Conservation (phyloP, 2,113 vertebrate genomes). For the Charina bottae region DNA sequence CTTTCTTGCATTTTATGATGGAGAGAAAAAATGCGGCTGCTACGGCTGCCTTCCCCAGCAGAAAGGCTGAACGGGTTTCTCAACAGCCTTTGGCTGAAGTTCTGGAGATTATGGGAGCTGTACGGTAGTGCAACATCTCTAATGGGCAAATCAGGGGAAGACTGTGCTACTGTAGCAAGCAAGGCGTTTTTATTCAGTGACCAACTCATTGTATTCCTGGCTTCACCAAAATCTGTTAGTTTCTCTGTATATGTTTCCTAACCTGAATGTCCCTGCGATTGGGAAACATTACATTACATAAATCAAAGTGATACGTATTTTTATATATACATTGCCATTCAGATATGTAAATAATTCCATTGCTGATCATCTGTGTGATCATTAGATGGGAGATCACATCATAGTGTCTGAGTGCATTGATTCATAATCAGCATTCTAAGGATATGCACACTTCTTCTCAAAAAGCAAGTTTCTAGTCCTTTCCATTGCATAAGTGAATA, state of each 20-base stretch:
- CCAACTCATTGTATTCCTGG: background rate
- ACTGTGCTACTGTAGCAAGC: background rate
- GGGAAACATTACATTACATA: background rate
- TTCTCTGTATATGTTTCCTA: background rate
- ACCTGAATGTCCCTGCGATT: background rate
- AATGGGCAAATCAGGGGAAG: background rate
- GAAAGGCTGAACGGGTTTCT: background rate
- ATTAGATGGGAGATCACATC: background rate
- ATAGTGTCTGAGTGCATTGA: background rate
- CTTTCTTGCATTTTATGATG: background rate
- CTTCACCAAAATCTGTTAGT: background rate
- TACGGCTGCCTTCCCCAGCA: background rate
- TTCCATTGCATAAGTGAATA: background rate
- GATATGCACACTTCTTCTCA: background rate
- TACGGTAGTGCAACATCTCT: background rate
- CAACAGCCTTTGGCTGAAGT: background rate
- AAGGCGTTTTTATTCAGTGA: background rate
- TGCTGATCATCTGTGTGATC: background rate
- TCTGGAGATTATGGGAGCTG: background rate
- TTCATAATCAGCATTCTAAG: background rate
- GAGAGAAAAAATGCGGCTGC: background rate
- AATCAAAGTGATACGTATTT: background rate
- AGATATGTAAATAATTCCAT: background rate
- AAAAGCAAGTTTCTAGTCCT: background rate
- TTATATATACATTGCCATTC: background rate